Evolutionary conservation across 1,140 invertebrate genomes (phyloP).

Genomic region (Drosophila bifasciata): DNA sequence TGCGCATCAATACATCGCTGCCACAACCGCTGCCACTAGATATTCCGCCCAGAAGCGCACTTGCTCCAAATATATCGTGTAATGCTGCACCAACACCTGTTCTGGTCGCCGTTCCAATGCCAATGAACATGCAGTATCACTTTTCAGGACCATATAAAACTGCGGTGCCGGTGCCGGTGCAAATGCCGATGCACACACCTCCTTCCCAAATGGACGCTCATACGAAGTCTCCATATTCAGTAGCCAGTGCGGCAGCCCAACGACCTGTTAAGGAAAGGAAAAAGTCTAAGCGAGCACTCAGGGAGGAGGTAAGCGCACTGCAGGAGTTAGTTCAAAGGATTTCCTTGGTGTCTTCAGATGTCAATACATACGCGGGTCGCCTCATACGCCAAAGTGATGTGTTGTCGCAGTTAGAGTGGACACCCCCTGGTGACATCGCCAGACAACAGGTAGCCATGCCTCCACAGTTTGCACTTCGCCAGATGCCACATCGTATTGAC

Average conservation of each 20-base stretch:
- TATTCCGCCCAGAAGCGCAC: neutral
- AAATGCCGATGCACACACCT: conserved; percentile 2
- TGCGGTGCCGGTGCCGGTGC: conserved; percentile 21
- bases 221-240: neutral
- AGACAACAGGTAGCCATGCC: neutral
- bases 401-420: conserved; percentile 56
- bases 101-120: conserved; percentile 19
- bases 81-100: conserved; percentile 1
- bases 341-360: conserved; percentile 41
- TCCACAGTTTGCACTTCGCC: neutral
- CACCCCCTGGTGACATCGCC: neutral
- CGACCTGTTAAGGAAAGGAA: conserved; percentile 8
- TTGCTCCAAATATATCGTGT: too few species aligned
- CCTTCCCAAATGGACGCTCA: conserved; percentile 2
- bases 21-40: conserved; percentile 11
- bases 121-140: conserved; percentile 6
- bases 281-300: conserved; percentile 41
- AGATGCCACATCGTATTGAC: conserved; percentile 36
- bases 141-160: conserved; percentile 15
- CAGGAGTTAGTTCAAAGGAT: conserved; percentile 54
- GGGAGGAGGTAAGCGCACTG: conserved; percentile 50
- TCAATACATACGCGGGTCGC: conserved; percentile 43
- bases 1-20: conserved; percentile 19
- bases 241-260: neutral
- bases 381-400: conserved; percentile 54